A percentile compares a stretch with the other conserved stretches of the same genome.
phyloP scores from a whole-genome alignment of 35 echinoderm and acorn worm species.

The Stichopus chloronotus region DNA sequence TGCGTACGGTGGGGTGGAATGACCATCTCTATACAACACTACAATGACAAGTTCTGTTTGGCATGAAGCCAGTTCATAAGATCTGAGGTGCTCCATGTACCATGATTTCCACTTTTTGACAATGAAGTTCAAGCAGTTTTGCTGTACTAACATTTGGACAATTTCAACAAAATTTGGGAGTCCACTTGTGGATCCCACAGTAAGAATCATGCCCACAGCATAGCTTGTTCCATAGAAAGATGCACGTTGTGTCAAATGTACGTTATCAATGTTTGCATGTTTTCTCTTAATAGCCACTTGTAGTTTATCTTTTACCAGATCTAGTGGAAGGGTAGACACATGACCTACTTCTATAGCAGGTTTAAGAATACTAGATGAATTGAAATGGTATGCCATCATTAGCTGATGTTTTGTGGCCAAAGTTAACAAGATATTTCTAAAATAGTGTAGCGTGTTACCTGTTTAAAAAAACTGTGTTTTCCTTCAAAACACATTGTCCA shows the following conservation, averaged over 20 bases:
- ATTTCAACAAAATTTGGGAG: conserved; percentile 66
- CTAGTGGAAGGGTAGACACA: conserved; percentile 43
- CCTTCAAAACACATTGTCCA: conserved; percentile 74
- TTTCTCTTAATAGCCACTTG: conserved; percentile 43
- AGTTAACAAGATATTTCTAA: conserved; percentile 68
- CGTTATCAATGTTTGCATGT: conserved; percentile 37
- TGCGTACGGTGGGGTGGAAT: no score
- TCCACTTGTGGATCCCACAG: conserved; percentile 51
- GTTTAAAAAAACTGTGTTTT: conserved; percentile 72
- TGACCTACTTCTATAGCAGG: not conserved
- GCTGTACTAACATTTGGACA: conserved; percentile 40
- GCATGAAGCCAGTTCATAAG: conserved; percentile 53
- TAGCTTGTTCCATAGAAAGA: conserved; percentile 59
- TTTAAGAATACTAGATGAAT: conserved; percentile 47
- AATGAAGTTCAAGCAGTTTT: conserved; percentile 53
- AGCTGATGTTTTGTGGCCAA: conserved; percentile 62
- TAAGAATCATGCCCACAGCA: conserved; percentile 54
- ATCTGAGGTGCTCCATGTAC: conserved; percentile 60
- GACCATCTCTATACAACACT: no score
- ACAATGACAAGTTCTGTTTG: no score
- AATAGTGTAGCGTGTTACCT: conserved; percentile 57
- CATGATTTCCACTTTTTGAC: conserved; percentile 40
- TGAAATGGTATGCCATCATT: conserved; percentile 58
- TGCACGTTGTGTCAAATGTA: conserved; percentile 55
- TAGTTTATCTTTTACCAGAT: conserved; percentile 54